Base-by-base conservation (phyloP, 2,888 invertebrate species). In the Parapristionchus giblindavisi region DNA sequence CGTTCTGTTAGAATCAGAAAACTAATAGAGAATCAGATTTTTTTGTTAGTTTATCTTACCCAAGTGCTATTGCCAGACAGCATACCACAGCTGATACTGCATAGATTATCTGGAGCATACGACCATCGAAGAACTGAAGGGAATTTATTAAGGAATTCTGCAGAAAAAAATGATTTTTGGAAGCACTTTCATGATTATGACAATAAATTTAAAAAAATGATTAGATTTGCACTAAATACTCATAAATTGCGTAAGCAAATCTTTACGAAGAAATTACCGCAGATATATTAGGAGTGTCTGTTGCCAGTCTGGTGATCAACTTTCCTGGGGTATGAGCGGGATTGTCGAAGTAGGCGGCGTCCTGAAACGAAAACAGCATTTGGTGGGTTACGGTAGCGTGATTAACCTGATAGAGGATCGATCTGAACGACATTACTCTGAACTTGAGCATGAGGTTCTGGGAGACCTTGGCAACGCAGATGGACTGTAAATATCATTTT, bases 281-380 rank as follows among this genome's bases (percentile, higher is more conserved):
- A 85, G 89, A 89, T 38, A 89, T 85, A 61, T 89, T 85, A 3
- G 89, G 89, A 21, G 89, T 88, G 83, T 90, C 90, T 56, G 89
- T 84, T 17, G 89, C 88, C 63, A 90, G 83, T 74, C 88, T 80
- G 0, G 89, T 88, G 63, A 88, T 86, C n/a, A 89, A 78, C 78
- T 88, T 89, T 52, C 89, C 89, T 34, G 88, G 83, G 2, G 88
- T 84, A 77, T 88, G 88, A 21, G 85, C 81, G 29, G 88, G 87
- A 36, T 88, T 82, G 83, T 90, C 90, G 77, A 89, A 89, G 89
- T 89, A 90, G 21, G 87, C 88, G 11, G 89, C 86, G 54, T 89
- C 87, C 60, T 71, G 56, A 24, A 34, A 29, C 32, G 65, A 65
- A 6, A 54, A 54, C n/a, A 6, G 24, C 8, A 43, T 43, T 17